Base-by-base conservation (phyloP, 2,113 vertebrate species). In the Baryphthengus martii region DNA sequence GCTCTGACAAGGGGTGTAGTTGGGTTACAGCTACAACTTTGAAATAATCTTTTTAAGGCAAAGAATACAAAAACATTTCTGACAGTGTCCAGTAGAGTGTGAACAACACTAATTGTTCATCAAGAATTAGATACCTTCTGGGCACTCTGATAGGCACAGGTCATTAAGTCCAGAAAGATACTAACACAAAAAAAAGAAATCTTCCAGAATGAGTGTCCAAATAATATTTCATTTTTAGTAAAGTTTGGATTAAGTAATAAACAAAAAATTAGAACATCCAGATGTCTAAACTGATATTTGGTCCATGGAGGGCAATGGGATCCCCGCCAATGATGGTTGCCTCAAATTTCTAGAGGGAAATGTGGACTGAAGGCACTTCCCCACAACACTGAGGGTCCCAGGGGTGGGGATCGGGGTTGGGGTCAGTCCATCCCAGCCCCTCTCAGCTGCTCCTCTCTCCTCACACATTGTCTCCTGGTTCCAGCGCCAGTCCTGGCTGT, bases 1-100 rank as follows among this genome's bases (percentile, higher is more conserved):
- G n/a, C 40, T 81, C 42, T 94, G 83, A 96, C 80, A 89, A 76
- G 37, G 13, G 31, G 4, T 78, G 7, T 95, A 93, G 95, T 84
- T 84, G 66, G 58, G 73, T 93, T 90, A 93, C 40, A 92, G 52
- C 6, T 17, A 68, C 70, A 87, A 56, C 28, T 94, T 7, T 70
- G 59, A 84, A 83, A 76, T 79, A 33, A 61, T 47, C 49, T 75
- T 80, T 76, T 58, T 45, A 44, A 74, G 26, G 39, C 2, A 4
- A 71, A 82, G 26, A 83, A 29, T 42, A 61, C 23, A 67, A n/a
- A 70, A 83, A 11, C 11, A 13, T 37, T 71, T 83, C 21, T 90
- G 61, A 83, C 14, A 55, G 44, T 17, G 55, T 75, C 87, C 63
- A 56, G 50, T 13, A 67, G 33, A 66, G 49, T 42, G 13, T 86